These are phyloP conservation scores for Strix aluco DNA, from an alignment of 2,113 vertebrate species.

Conservation along the genomic window DNA sequence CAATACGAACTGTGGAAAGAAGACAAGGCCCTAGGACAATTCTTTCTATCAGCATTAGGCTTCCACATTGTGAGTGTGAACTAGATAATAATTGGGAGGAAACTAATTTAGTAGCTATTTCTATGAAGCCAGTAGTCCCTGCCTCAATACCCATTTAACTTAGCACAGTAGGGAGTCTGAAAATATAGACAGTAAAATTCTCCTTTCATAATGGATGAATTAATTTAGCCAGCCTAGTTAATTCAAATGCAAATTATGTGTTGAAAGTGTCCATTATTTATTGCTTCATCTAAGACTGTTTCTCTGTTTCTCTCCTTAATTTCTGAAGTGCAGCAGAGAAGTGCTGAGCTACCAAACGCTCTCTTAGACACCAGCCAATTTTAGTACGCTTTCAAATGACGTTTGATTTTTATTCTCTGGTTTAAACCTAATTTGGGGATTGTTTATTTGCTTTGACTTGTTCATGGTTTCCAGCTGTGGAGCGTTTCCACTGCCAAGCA, in stretches of 20 bases:
- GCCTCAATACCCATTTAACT: constrained; percentile 4
- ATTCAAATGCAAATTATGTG: constrained; percentile 64
- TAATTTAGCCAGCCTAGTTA: constrained; percentile 58
- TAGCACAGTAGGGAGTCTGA: constrained; percentile 25
- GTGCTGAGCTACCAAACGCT: constrained; percentile 4
- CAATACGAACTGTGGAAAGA: background rate
- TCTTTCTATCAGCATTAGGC: background rate
- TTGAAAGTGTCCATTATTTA: constrained; percentile 64
- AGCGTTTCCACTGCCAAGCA: background rate
- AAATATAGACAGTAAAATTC: constrained; percentile 57
- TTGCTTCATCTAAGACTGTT: constrained; percentile 47
- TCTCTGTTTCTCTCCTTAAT: constrained; percentile 34
- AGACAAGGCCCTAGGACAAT: background rate
- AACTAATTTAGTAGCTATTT: constrained; percentile 27
- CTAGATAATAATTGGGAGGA: background rate
- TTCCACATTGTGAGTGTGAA: background rate
- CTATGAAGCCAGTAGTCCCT: background rate
- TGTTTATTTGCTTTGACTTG: constrained; percentile 31
- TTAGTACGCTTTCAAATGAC: background rate
- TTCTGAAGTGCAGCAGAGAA: constrained; percentile 32
- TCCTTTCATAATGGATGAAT: constrained; percentile 54
- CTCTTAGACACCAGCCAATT: constrained; percentile 17
- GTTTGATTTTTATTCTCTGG: background rate
- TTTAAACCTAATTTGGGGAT: constrained; percentile 1
- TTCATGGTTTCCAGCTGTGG: constrained; percentile 14